phyloP scores from a whole-genome alignment of 2,888 invertebrate species.

The Polyommatus iphigenia region DNA sequence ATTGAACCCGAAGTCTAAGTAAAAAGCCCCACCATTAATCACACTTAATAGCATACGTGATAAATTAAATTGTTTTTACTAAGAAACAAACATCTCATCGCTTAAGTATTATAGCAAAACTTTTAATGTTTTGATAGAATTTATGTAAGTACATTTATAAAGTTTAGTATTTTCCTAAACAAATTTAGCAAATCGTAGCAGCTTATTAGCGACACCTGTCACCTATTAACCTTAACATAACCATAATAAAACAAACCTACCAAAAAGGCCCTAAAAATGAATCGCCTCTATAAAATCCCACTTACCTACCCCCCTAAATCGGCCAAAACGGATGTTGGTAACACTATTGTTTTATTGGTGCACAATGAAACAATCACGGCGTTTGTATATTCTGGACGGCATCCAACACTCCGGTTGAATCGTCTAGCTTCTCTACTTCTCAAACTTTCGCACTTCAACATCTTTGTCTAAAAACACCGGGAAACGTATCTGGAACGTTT shows the following conservation, averaged over 20 bases:
- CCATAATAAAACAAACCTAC: background rate
- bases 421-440: conserved; percentile 35
- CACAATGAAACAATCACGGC: conserved; percentile 43
- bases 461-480: background rate
- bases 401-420: conserved; percentile 41
- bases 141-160: too few species aligned
- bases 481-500: background rate
- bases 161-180: too few species aligned
- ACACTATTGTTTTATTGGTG: conserved; percentile 32
- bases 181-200: background rate
- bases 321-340: background rate
- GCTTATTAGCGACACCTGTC: background rate
- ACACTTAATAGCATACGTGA: background rate
- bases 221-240: background rate
- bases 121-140: background rate
- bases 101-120: background rate
- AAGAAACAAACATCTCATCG: background rate
- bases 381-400: conserved; percentile 40
- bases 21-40: background rate
- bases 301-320: background rate
- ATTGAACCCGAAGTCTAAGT: background rate
- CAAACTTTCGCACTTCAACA: conserved; percentile 33
- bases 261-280: background rate
- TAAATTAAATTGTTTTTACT: background rate
- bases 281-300: background rate